Base-by-base conservation (phyloP, 1,140 invertebrate species). In the Rhagoletis zephyria region DNA sequence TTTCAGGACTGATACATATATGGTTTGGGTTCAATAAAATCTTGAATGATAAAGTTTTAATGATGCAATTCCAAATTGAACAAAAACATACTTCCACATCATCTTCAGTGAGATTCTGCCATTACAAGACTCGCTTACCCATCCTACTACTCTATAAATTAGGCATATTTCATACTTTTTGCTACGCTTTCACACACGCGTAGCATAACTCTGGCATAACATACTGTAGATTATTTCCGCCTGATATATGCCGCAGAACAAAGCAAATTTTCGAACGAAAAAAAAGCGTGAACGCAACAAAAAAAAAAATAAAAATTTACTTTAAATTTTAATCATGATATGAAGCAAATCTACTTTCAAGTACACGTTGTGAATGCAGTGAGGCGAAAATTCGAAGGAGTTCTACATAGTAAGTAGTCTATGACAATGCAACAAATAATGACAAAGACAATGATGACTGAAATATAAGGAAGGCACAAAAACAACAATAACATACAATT, bases 241-340 rank as follows among this genome's bases (percentile, higher is more conserved):
- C 48, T 81, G 74, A 81, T 30, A 81, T 4, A 19, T 9, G 7
- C 10, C 4, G 67, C 42, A n/a, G 16, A 48, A 74, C 67, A 74
- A 74, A 74, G 42, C 67, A 48, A 74, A 74, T 16, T 48, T 45
- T n/a, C 45, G 48, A 56, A 81, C 5, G 30, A 19, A 51, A 51
- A 51, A 77, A 2, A 56, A 56, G 19, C 2, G 2, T 3, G 40
- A 42, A 77, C 3, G 1, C 7, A 16, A 40, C 45, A 74, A 48
- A 74, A 2, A 81, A 16, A 81, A 56, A 81, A 51, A 16, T 3
- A 74, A 0, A 67, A 81, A 81, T 81, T 81, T 7, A 30, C 74
- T 81, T 81, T 81, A 81, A 45, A 60, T 85, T 85, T 85, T 16
- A 60, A 63, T 61, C 85, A 14, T 6, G n/a, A 61, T 85, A 85